Conservation (phyloP, 2,888 invertebrate species). For the Acrocyrtus sp. region DNA sequence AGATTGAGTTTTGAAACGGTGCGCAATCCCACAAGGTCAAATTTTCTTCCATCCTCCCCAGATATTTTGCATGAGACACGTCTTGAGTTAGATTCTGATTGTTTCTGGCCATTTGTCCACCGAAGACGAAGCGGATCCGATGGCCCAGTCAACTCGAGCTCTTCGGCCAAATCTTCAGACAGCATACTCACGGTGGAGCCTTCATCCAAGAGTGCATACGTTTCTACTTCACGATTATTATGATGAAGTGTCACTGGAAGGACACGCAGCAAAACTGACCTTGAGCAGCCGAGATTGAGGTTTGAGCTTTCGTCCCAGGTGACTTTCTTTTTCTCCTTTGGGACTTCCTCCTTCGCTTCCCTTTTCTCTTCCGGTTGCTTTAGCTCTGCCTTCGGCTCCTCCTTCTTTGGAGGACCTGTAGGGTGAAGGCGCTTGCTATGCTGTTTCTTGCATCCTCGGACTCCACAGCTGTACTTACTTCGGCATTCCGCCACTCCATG, state of each 20-base stretch:
- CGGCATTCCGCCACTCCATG: background rate
- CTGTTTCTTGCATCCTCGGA: constrained; percentile 2
- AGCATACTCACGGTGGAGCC: constrained; percentile 27
- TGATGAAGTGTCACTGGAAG: constrained; percentile 30
- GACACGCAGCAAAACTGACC: constrained; percentile 12
- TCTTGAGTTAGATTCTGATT: background rate
- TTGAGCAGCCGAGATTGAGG: background rate
- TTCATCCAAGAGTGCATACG: constrained; percentile 44
- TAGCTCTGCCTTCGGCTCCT: background rate
- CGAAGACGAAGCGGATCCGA: background rate
- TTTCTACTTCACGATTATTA: background rate
- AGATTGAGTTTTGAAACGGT: constrained; percentile 15
- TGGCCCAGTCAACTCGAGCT: constrained; percentile 22
- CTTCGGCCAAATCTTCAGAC: constrained; percentile 12
- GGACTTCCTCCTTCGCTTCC: background rate
- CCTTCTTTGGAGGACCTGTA: background rate
- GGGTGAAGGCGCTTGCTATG: constrained; percentile 42
- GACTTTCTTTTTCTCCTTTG: too few species aligned
- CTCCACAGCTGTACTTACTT: constrained; percentile 5
- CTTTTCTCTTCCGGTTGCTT: too few species aligned
- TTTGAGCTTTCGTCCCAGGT: too few species aligned
- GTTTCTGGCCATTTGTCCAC: constrained; percentile 1
- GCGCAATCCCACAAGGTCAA: background rate
- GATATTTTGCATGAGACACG: background rate
- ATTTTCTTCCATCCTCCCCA: background rate